A percentile compares a stretch with the other conserved stretches of the same genome.
These are phyloP conservation scores for Teleopsis dalmanni DNA, from an alignment of 1,140 invertebrate species.

Conservation along the genomic window DNA sequence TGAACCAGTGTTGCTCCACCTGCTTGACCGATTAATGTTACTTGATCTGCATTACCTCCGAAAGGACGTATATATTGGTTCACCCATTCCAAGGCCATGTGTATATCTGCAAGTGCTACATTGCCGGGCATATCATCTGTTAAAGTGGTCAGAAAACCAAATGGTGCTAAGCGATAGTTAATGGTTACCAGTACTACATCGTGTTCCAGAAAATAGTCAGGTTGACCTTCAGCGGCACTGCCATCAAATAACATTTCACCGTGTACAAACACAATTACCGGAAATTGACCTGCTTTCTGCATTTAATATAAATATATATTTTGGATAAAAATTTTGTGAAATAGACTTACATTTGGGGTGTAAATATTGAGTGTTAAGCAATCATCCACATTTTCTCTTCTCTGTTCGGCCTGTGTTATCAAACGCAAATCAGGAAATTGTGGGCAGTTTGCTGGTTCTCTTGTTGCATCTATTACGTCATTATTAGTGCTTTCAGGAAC, in stretches of 20 bases:
- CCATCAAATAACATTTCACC: constrained; percentile 43
- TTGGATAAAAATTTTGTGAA: background rate
- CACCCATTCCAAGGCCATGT: constrained; percentile 57
- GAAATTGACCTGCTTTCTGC: constrained; percentile 17
- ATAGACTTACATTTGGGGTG: constrained; percentile 16
- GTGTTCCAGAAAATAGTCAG: constrained; percentile 64
- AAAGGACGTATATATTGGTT: constrained; percentile 55
- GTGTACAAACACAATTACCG: constrained; percentile 40
- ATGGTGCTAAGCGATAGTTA: constrained; percentile 68
- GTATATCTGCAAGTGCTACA: constrained; percentile 57
- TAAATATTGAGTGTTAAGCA: constrained; percentile 32
- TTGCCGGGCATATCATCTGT: constrained; percentile 56
- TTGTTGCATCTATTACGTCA: constrained; percentile 21
- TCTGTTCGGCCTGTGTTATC: constrained; percentile 19
- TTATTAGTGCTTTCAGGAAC: background rate
- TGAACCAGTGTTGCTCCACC: constrained; percentile 50
- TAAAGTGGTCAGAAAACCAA: constrained; percentile 49
- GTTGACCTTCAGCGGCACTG: constrained; percentile 54
- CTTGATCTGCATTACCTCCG: constrained; percentile 54
- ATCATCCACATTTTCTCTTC: constrained; percentile 30
- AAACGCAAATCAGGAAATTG: constrained; percentile 31
- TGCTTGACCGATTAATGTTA: constrained; percentile 55
- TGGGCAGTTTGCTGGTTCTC: constrained; percentile 22
- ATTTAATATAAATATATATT: background rate
- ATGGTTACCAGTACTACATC: constrained; percentile 69